These are phyloP conservation scores for Heterodera filipjevi DNA, from an alignment of 2,888 invertebrate species.

Conservation along the genomic window DNA sequence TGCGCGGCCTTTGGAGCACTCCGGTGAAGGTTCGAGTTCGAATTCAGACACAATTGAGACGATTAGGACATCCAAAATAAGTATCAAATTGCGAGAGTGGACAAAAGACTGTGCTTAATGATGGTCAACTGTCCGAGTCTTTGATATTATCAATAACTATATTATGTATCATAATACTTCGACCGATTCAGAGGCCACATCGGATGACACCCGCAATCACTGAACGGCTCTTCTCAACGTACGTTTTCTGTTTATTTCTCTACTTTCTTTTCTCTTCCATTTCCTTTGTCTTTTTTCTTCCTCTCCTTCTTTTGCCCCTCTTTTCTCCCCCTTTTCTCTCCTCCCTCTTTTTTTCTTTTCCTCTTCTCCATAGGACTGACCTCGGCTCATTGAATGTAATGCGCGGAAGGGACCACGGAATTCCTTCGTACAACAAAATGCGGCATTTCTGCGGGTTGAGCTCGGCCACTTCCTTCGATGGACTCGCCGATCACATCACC, in stretches of 20 bases:
- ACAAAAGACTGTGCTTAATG: no score
- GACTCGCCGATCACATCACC: slow-evolving; percentile 80
- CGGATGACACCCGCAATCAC: slow-evolving; percentile 90
- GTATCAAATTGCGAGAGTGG: no score
- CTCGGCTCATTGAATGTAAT: slow-evolving; percentile 94
- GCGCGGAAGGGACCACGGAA: slow-evolving; percentile 87
- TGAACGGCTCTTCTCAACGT: slow-evolving; percentile 78
- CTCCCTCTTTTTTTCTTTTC: background rate
- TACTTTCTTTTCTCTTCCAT: background rate
- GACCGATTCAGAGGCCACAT: slow-evolving; percentile 69
- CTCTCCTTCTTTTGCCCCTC: background rate
- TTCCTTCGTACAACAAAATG: slow-evolving; percentile 82
- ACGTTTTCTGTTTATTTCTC: no score
- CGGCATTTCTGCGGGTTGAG: slow-evolving; percentile 77
- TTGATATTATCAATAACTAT: no score
- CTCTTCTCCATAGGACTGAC: slow-evolving; percentile 70
- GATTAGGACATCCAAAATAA: background rate
- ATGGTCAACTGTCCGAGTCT: no score
- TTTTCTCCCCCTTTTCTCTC: background rate
- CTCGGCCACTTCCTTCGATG: slow-evolving; percentile 66
- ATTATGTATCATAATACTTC: no score
- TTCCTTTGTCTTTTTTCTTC: background rate
- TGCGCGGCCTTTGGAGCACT: slow-evolving; percentile 67
- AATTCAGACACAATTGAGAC: background rate
- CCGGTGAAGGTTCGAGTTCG: slow-evolving; percentile 41